A percentile compares a stretch with the other conserved stretches of the same genome.
Evolutionary conservation across 2,113 vertebrate species (phyloP).

Genomic region (Procavia capensis): DNA sequence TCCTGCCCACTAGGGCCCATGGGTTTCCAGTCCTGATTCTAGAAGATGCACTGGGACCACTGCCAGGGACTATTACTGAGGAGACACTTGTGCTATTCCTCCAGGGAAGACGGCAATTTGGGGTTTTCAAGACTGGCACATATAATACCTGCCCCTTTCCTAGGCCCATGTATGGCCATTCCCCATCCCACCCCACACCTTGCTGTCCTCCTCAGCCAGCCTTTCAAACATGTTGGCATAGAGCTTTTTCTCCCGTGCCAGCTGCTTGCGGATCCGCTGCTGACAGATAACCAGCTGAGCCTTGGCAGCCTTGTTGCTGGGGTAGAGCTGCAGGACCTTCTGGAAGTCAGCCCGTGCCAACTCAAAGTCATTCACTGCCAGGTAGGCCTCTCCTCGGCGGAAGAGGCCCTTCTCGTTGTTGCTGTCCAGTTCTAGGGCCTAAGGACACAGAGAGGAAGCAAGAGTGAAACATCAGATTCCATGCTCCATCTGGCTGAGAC

Average conservation of each 20-base stretch:
- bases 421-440: conserved; percentile 94
- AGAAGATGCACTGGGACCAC: not conserved
- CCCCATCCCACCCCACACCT: conserved; percentile 84
- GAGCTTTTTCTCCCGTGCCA: conserved; percentile 95
- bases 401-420: conserved; percentile 97
- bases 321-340: conserved; percentile 94
- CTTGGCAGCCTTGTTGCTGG: conserved; percentile 96
- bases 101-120: not conserved
- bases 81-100: not conserved
- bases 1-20: not conserved
- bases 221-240: conserved; percentile 99
- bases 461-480: not conserved
- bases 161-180: not conserved
- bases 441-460: not conserved
- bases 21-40: not conserved
- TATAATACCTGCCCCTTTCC: not conserved
- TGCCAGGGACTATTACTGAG: not conserved
- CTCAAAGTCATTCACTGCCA: conserved; percentile 95
- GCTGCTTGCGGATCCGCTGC: conserved; percentile 94
- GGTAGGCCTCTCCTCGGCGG: conserved; percentile 94
- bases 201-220: conserved; percentile 93
- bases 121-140: not conserved
- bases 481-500: not conserved
- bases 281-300: conserved; percentile 93
- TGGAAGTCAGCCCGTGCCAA: conserved; percentile 94